Percentiles rank a stretch among this genome's conserved stretches.
Conservation (phyloP, 2,888 invertebrate species). For the Caenorhabditis sp. region DNA sequence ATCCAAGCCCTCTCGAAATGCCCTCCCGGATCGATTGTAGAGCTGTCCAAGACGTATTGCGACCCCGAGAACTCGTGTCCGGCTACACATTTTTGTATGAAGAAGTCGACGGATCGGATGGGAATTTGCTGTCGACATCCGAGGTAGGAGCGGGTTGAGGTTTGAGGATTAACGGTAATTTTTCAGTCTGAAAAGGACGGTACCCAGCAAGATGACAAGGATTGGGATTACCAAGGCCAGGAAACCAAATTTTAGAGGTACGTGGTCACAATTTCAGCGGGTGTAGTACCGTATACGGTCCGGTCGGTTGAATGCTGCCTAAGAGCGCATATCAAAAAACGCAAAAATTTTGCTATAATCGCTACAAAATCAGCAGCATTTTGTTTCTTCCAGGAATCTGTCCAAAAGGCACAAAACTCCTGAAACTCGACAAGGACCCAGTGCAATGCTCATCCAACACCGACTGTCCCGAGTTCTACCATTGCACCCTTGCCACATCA, state of each 20-base stretch:
- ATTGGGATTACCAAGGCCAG: background rate
- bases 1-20: slow-evolving; percentile 61
- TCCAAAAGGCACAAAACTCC: slow-evolving; percentile 39
- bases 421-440: slow-evolving; percentile 26
- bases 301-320: too few relatives aligned
- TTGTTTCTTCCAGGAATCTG: slow-evolving; percentile 33
- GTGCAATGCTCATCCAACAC: slow-evolving; percentile 22
- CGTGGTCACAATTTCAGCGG: background rate
- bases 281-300: too few relatives aligned
- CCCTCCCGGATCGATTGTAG: slow-evolving; percentile 62
- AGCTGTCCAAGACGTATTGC: slow-evolving; percentile 55
- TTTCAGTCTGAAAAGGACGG: slow-evolving; percentile 32
- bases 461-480: slow-evolving; percentile 55
- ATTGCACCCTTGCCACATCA: slow-evolving; percentile 33
- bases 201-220: slow-evolving; percentile 22
- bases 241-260: slow-evolving; percentile 24
- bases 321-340: too few relatives aligned
- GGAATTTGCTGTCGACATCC: slow-evolving; percentile 72
- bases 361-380: background rate
- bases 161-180: background rate
- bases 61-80: slow-evolving; percentile 67
- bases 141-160: slow-evolving; percentile 1
- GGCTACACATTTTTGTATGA: slow-evolving; percentile 67
- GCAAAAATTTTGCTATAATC: too few relatives aligned
- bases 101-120: slow-evolving; percentile 64